phyloP scores from a whole-genome alignment of 1,140 invertebrate genomes.

The Pseudoatta argentina region DNA sequence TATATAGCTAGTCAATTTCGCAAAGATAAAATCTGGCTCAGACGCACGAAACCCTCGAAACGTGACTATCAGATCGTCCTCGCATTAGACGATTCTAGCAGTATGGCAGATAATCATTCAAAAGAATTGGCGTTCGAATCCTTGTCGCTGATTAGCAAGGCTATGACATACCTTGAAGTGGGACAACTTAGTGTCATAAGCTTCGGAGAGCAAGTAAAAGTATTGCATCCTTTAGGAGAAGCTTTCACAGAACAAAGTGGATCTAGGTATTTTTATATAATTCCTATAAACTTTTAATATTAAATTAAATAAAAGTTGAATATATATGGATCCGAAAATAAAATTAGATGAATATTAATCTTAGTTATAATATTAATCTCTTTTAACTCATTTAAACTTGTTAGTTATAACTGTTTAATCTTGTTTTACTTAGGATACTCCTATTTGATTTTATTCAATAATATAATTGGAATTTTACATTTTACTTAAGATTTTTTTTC shows the following conservation, averaged over 20 bases:
- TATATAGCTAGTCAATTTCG: constrained; percentile 99
- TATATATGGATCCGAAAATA: neutral
- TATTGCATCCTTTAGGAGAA: constrained; percentile 95
- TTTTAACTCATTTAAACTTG: neutral
- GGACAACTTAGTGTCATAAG: constrained; percentile 96
- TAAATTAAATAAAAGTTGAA: constrained; percentile 22
- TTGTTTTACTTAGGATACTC: neutral
- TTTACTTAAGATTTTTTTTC: neutral
- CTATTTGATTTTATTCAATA: constrained; percentile 2
- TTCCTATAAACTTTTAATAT: neutral
- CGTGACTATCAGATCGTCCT: constrained; percentile 98
- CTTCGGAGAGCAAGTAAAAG: constrained; percentile 95
- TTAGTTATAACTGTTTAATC: neutral
- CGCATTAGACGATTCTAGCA: constrained; percentile 98
- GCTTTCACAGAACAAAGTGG: constrained; percentile 94
- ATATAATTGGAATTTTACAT: neutral
- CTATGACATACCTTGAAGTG: constrained; percentile 96
- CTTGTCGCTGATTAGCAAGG: constrained; percentile 96
- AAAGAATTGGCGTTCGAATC: constrained; percentile 98
- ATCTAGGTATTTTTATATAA: constrained; percentile 86
- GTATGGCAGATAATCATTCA: constrained; percentile 96
- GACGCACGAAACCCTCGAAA: constrained; percentile 97
- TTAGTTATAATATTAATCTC: neutral
- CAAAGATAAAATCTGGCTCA: constrained; percentile 99
- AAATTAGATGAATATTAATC: neutral